Percentiles rank a stretch among this genome's conserved stretches.
phyloP scores from a whole-genome alignment of 2,888 invertebrate genomes.

The Linnaemya vulpina region DNA sequence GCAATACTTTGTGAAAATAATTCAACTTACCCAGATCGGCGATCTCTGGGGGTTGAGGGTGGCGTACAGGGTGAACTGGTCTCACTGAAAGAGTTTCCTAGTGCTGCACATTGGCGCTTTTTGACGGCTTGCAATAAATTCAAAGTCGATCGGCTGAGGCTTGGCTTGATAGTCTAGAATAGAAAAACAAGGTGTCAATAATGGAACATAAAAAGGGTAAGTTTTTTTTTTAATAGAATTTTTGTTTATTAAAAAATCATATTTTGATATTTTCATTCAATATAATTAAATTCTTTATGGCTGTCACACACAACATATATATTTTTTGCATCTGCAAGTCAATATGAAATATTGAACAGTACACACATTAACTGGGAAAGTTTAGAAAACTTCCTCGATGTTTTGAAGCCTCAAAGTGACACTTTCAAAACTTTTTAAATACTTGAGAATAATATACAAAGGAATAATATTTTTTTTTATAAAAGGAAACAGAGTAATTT shows the following conservation, averaged over 20 bases:
- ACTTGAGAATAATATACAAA: too few species aligned
- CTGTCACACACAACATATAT: too few species aligned
- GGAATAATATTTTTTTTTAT: too few species aligned
- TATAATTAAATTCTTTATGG: not conserved
- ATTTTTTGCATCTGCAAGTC: too few species aligned
- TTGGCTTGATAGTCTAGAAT: conserved; percentile 82
- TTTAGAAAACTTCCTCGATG: too few species aligned
- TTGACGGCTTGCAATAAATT: conserved; percentile 83
- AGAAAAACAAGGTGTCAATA: not conserved
- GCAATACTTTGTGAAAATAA: not conserved
- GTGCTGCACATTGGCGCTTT: conserved; percentile 82
- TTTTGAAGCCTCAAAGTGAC: too few species aligned
- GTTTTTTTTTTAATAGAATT: not conserved
- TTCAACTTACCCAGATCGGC: conserved; percentile 81
- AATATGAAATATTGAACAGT: too few species aligned
- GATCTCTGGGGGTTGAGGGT: conserved; percentile 83
- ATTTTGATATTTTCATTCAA: not conserved
- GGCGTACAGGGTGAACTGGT: conserved; percentile 83
- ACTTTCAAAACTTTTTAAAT: too few species aligned
- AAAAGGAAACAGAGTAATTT: too few species aligned
- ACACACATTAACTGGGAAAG: too few species aligned
- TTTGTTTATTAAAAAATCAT: too few species aligned
- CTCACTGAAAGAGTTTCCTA: conserved; percentile 82
- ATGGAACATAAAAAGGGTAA: not conserved
- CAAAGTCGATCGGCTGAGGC: conserved; percentile 82